Base-by-base conservation (phyloP, 23 tunicate species). In the Styela clava region DNA sequence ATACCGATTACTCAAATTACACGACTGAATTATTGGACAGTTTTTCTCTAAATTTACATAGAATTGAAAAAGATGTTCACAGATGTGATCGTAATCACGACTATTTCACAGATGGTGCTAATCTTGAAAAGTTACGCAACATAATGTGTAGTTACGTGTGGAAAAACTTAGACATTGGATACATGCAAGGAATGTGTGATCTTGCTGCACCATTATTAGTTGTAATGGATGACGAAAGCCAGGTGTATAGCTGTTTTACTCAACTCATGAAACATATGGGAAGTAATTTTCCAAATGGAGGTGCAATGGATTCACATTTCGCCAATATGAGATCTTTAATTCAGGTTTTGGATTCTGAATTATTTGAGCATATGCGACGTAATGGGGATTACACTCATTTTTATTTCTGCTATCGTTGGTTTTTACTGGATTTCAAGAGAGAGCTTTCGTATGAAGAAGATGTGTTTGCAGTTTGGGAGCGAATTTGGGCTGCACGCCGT, bases 181-280 rank as follows among this genome's bases (percentile, higher is more conserved):
- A 93, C 78, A 86, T 93, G 84, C 98, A 93, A 94, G 98, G 98
- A 25, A 93, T 93, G 98, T 93, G 98, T 64, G 98, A 93, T 63
- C 82, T 93, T 26, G 98, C 93, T n/a, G 98, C 98, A 0, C 98
- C 98, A 3, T 81, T 93, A 69, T 89, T 93, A 16, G 33, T 93
- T 3, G 68, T 93, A 19, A 34, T 93, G 52, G 94, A 93, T 16
- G 86, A 93, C 28, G 98, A 93, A 69, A 74, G 89, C 44, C 29
- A 79, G 67, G 98, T 93, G 3, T 93, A 79, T 78, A 73, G 86
- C 28, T 83, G 89, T 69, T 93, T 87, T 62, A 76, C 74, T 31
- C 69, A 73, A 22, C 70, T 93, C 31, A 93, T 93, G 98, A 74
- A 84, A 33, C 64, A 86, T 33, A 84, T 93, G 86, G 88, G 74